Base-by-base conservation (phyloP, 1,140 invertebrate genomes). In the Lordiphosa mommai region DNA sequence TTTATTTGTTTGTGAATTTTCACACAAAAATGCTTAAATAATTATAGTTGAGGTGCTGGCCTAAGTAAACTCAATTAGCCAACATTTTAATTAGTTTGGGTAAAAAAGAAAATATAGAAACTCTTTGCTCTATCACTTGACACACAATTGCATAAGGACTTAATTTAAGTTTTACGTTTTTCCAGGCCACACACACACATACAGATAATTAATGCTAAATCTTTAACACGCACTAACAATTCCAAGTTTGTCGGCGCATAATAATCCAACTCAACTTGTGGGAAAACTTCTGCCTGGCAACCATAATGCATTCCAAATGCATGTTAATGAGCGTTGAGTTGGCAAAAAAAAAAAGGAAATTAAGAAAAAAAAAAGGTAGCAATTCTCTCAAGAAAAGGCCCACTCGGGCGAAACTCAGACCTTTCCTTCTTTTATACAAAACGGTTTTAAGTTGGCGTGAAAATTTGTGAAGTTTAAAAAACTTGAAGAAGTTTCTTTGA, bases 171-270 rank as follows among this genome's bases (percentile, higher is more conserved):
- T 80, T 72, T 36, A 29, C 27, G 23, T 30, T 16, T 13, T 16
- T n/a, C 8, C 43, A 32, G 23, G 30, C 13, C 34, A 34, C 12
- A 29, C 37, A 33, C 17, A 7, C 29, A 4, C 23, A 30, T 37
- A 29, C 36, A 68, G 71, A 84, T 82, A 82, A 84, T 82, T 82
- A 82, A 82, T 84, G 77, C 77, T 71, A 76, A 82, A 82, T 82
- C 67, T 73, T 82, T 72, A 82, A 82, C 77, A 82, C 72, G 76
- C 71, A 82, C 73, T 72, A 82, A 82, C 76, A 82, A 82, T 84
- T 72, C 77, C 77, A 82, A 82, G 66, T 82, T 82, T 64, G 61
- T 65, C 76, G 33, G 57, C 57, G 61, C 66, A 76, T 71, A 84
- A 82, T 79, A 84, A 82, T 82, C 40, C 77, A 84, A 60, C 66